A percentile compares a stretch with the other conserved stretches of the same genome.
Evolutionary conservation across 2,888 invertebrate species (phyloP).

Genomic region (Dioctria rufipes): DNA sequence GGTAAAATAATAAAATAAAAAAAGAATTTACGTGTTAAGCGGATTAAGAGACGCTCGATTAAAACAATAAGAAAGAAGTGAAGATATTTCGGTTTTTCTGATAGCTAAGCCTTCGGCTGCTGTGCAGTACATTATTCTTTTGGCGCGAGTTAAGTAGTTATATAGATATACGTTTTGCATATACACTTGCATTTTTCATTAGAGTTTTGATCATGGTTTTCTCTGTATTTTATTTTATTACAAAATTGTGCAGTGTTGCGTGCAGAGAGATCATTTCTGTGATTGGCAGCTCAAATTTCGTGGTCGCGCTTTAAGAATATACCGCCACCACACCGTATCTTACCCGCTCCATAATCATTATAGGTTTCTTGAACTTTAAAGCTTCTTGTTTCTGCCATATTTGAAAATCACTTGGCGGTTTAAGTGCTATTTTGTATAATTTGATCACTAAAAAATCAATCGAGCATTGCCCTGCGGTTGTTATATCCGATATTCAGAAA

Average conservation of each 20-base stretch:
- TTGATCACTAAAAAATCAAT: constrained; percentile 7
- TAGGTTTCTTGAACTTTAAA: constrained; percentile 8
- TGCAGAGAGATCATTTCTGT: constrained; percentile 1
- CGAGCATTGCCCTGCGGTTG: background rate
- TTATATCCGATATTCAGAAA: background rate
- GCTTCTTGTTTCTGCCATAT: constrained; percentile 1
- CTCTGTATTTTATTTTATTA: background rate
- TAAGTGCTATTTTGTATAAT: constrained; percentile 11
- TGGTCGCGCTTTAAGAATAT: background rate
- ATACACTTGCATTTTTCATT: too few species aligned
- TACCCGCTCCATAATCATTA: background rate
- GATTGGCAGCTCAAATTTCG: constrained; percentile 13
- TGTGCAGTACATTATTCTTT: too few species aligned
- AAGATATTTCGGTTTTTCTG: too few species aligned
- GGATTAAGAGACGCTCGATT: too few species aligned
- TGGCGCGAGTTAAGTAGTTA: too few species aligned
- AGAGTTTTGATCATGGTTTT: background rate
- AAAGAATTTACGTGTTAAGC: too few species aligned
- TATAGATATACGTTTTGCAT: too few species aligned
- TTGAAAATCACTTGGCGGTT: constrained; percentile 1
- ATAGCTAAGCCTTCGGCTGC: too few species aligned
- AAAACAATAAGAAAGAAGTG: too few species aligned
- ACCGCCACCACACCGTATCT: background rate
- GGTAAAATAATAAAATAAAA: too few species aligned
- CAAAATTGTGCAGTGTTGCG: background rate